A percentile compares a stretch with the other conserved stretches of the same genome.
phyloP scores from a whole-genome alignment of 2,888 invertebrate species.

The Listrodromus nycthemerus region DNA sequence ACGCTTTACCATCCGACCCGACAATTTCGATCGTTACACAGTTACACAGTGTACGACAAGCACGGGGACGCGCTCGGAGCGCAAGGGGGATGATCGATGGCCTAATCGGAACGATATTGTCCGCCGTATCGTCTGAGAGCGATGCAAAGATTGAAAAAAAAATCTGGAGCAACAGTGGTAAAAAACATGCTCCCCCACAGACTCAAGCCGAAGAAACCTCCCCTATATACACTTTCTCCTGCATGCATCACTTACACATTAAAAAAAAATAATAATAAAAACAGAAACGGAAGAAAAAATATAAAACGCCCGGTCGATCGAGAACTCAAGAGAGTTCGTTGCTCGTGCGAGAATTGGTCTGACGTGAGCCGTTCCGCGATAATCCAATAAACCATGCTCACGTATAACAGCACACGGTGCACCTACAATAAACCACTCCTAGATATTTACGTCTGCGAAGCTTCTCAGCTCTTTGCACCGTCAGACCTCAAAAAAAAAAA shows the following conservation, averaged over 20 bases:
- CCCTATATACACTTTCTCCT: too few relatives aligned
- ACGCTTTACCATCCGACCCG: not conserved
- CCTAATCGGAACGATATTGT: slow-evolving; percentile 42
- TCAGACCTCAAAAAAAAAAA: slow-evolving; percentile 10
- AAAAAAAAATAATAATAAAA: not conserved
- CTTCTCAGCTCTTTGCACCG: not conserved
- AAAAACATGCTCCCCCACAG: too few relatives aligned
- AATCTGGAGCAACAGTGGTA: too few relatives aligned
- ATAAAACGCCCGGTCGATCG: slow-evolving; percentile 29
- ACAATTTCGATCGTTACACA: too few relatives aligned
- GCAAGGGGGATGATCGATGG: slow-evolving; percentile 34
- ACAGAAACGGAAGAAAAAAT: not conserved
- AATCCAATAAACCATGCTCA: slow-evolving; percentile 53
- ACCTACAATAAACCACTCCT: not conserved
- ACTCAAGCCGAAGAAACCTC: too few relatives aligned
- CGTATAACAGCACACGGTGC: not conserved
- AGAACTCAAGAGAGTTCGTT: slow-evolving; percentile 44
- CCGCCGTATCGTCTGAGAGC: not conserved
- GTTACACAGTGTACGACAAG: not conserved
- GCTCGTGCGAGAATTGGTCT: slow-evolving; percentile 53
- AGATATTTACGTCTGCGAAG: too few relatives aligned
- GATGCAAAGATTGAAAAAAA: too few relatives aligned
- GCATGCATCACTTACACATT: not conserved
- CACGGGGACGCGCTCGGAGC: not conserved
- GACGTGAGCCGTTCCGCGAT: slow-evolving; percentile 63